These are phyloP conservation scores for Atopsyche davidsoni DNA, from an alignment of 1,140 invertebrate genomes.

Conservation along the genomic window DNA sequence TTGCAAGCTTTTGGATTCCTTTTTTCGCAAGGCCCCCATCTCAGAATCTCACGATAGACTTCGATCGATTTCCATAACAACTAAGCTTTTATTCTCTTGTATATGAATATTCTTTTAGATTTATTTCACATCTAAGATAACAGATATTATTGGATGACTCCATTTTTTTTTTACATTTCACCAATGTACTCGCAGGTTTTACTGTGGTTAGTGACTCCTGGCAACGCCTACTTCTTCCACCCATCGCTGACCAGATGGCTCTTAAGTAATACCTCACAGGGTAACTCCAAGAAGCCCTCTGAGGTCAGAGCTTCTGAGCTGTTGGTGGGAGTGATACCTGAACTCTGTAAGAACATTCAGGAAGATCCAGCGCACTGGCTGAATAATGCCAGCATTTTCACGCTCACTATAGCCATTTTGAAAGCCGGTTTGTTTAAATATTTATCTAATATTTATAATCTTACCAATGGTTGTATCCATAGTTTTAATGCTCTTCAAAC, in stretches of 20 bases:
- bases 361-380: constrained; percentile 63
- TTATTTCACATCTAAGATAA: too few relatives aligned
- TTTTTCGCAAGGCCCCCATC: too few relatives aligned
- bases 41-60: too few relatives aligned
- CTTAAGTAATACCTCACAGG: constrained; percentile 62
- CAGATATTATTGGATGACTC: too few relatives aligned
- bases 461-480: constrained; percentile 9
- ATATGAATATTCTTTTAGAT: neutral
- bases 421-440: constrained; percentile 45
- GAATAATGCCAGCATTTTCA: constrained; percentile 58
- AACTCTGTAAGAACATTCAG: constrained; percentile 57
- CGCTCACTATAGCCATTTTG: constrained; percentile 66
- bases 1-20: too few relatives aligned
- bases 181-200: constrained; percentile 49
- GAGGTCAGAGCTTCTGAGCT: constrained; percentile 69
- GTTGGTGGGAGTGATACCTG: constrained; percentile 56
- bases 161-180: too few relatives aligned
- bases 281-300: constrained; percentile 75
- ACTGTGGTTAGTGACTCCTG: constrained; percentile 77
- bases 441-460: constrained; percentile 11
- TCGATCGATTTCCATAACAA: neutral
- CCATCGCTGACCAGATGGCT: constrained; percentile 64
- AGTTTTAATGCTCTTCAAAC: neutral
- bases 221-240: constrained; percentile 69
- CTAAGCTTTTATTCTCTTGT: neutral